phyloP scores from a whole-genome alignment of 2,113 vertebrate species.

The Oceanodroma tethys region DNA sequence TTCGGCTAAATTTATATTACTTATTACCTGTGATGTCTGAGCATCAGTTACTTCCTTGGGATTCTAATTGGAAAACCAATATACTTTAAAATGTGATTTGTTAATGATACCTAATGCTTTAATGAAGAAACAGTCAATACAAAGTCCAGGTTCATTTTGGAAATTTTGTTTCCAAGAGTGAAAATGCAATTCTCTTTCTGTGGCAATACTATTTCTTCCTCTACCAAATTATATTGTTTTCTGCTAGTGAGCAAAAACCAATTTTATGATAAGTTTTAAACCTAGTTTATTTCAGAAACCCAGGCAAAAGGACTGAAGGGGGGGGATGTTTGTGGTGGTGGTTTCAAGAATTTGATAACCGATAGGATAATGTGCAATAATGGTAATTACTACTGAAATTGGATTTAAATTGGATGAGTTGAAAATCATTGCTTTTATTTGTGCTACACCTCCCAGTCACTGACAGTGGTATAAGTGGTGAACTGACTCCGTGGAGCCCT shows the following conservation, averaged over 20 bases:
- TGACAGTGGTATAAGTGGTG: neutral
- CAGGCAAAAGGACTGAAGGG: neutral
- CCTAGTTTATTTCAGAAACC: neutral
- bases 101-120: neutral
- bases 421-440: neutral
- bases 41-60: neutral
- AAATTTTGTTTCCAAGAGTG: neutral
- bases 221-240: neutral
- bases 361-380: neutral
- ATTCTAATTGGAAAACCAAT: neutral
- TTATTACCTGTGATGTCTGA: neutral
- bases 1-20: neutral
- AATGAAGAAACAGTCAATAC: neutral
- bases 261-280: neutral
- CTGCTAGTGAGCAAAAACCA: rapidly evolving
- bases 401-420: neutral
- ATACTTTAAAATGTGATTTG: neutral
- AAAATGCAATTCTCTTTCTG: neutral
- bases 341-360: neutral
- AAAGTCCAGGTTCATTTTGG: neutral
- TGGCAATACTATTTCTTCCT: neutral
- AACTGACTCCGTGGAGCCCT: neutral
- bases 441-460: neutral
- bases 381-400: neutral
- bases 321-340: rapidly evolving